Evolutionary conservation across 2,113 vertebrate genomes (phyloP), one percentile per base, ranked within the genome.

Genomic region (Lasiurus borealis): DNA sequence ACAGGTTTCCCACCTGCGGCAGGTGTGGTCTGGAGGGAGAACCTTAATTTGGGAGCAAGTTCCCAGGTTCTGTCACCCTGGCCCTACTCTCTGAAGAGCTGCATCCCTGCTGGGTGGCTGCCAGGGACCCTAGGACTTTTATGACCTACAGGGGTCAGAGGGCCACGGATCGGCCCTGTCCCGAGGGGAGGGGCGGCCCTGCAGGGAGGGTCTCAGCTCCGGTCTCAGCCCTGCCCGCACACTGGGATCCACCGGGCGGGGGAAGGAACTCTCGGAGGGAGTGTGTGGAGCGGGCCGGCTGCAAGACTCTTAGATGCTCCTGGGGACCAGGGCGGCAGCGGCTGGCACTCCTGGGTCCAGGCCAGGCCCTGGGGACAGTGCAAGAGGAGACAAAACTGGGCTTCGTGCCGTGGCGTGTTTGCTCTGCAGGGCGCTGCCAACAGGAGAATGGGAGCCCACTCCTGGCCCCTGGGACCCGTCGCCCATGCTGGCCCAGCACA

Each of bases 361-460:
- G 25, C 1, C 0, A 2, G 25, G 64, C 23, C n/a, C 48, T 0
- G 8, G 72, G 48, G 36, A 69, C 54, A 23, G 80, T 6, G 3
- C 19, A 16, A 72, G 71, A 57, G 19, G 21, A 27, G 72, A 66
- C 6, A 25, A n/a, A 54, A 21, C 16, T 7, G 27, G 46, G 36
- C 6, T n/a, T 27, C 11, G 4, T 0, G 34, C 46, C 23, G 8
- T 2, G 15, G 3, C 8, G 9, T 14, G 31, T 23, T 50, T 3
- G 7, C 18, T 11, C 31, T 1, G 10, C 7, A 7, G 1, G 12
- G 46, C 3, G 29, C 10, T 8, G 44, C 16, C 8, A 34, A 54
- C 13, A 10, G n/a, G 31, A 36, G 34, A 3, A 2, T 0, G 44
- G 2, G 11, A 40, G 15, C 7, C 40, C 40, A 40, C 5, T 40